A percentile compares a stretch with the other conserved stretches of the same genome.
phyloP scores from a whole-genome alignment of 92 coral and sea anemone genomes.

The Siderastrea siderea region DNA sequence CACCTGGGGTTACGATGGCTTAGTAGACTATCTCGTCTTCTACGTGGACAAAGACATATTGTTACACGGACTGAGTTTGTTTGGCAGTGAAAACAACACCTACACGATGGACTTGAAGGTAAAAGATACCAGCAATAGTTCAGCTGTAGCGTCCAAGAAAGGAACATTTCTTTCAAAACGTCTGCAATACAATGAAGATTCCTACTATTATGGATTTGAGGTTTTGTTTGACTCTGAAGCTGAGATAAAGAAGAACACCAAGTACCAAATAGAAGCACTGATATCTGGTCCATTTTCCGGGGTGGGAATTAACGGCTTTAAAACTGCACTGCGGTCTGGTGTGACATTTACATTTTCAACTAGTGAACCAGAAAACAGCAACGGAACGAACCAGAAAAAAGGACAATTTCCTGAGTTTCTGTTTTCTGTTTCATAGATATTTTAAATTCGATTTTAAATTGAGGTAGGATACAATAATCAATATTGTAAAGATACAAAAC shows the following conservation, averaged over 20 bases:
- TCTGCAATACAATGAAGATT: neutral
- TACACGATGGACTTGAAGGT: neutral
- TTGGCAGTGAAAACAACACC: neutral
- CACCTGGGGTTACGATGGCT: no score
- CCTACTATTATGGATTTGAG: neutral
- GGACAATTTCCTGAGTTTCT: slow-evolving; percentile 7
- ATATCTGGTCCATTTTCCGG: neutral
- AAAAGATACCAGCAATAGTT: neutral
- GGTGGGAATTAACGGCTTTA: neutral
- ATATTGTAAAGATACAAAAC: no score
- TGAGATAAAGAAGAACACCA: neutral
- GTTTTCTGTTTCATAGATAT: neutral
- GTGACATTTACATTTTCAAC: neutral
- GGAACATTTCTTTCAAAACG: neutral
- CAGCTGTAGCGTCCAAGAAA: neutral
- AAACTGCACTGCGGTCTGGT: neutral
- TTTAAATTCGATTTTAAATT: no score
- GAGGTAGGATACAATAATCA: no score
- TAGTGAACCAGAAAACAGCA: neutral
- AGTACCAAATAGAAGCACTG: neutral
- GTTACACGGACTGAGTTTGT: neutral
- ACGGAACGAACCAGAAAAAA: neutral
- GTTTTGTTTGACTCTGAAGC: neutral
- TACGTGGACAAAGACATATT: neutral
- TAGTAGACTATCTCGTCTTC: neutral